Percentiles rank a stretch among this genome's conserved stretches.
Evolutionary conservation across 1,140 invertebrate species (phyloP).

Genomic region (Penaeus chinensis): DNA sequence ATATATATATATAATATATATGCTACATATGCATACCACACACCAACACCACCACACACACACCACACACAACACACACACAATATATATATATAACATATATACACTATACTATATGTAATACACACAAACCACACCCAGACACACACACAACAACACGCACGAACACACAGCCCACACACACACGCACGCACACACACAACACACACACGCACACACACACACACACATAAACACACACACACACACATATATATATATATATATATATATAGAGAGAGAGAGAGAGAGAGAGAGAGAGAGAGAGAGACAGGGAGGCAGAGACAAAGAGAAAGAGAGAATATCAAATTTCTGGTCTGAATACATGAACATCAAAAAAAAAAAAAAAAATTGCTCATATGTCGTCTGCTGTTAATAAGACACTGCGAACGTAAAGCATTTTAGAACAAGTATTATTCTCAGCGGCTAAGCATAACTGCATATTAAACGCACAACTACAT

Average conservation of each 20-base stretch:
- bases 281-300: no score
- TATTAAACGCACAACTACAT: no score
- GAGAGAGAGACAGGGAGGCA: no score
- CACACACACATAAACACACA: conserved; percentile 1
- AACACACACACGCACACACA: not conserved
- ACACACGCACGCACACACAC: not conserved
- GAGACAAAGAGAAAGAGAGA: no score
- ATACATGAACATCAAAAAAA: no score
- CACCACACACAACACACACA: not conserved
- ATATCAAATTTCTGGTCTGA: no score
- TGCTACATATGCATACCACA: not conserved
- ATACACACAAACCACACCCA: not conserved
- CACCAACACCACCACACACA: not conserved
- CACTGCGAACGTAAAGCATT: no score
- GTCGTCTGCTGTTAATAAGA: no score
- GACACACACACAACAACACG: not conserved
- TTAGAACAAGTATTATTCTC: no score
- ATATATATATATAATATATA: conserved; percentile 4
- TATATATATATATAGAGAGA: no score
- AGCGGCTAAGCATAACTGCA: no score
- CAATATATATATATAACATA: not conserved
- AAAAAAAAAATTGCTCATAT: no score
- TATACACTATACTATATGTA: not conserved
- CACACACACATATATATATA: not conserved
- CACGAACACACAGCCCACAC: not conserved